Evolutionary conservation across 2,113 vertebrate genomes (phyloP), one percentile per base, ranked within the genome.

Genomic region (Cyprinodon brontotheroides): DNA sequence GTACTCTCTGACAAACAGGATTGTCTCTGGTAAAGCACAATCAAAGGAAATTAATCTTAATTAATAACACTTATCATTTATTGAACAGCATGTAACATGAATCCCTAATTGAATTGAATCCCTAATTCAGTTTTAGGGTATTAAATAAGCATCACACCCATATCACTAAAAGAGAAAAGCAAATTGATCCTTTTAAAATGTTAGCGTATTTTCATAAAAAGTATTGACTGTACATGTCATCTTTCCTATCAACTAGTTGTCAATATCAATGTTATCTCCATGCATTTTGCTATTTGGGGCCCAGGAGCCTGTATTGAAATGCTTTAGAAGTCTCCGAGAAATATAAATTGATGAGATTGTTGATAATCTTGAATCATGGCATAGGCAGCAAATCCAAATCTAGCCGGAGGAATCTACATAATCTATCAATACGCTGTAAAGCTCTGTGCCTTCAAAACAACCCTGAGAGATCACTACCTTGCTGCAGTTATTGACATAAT

Each of bases 91-190:
- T 29, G 29, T 29, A 29, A 29, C 29, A 29, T 29, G 29, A 29
- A 29, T 29, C 29, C 29, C 29, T 29, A 92, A 93, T 93, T 92
- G 92, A 90, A 82, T 90, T 88, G 81, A 88, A 86, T 85, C 79
- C 77, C 74, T 89, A 90, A 90, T 89, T 89, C 79, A 78, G 72
- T 85, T 86, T 84, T 80, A 68, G 59, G 61, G 53, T 72, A 72
- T 84, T 66, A 72, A 68, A 82, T 74, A 80, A 63, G 77, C 79
- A 83, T 87, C 86, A 80, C 86, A 87, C 88, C 89, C 86, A 85
- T 78, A 83, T 89, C 82, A 83, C 84, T 86, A 76, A 86, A 79
- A 81, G 75, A 60, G 72, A 73, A 90, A 13, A 4, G 53, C 45
- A 39, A 73, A 50, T 7, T 53, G 63, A 79, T 71, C 64, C 48